phyloP scores from a whole-genome alignment of 2,888 invertebrate genomes.

The Hanleya hanleyi region DNA sequence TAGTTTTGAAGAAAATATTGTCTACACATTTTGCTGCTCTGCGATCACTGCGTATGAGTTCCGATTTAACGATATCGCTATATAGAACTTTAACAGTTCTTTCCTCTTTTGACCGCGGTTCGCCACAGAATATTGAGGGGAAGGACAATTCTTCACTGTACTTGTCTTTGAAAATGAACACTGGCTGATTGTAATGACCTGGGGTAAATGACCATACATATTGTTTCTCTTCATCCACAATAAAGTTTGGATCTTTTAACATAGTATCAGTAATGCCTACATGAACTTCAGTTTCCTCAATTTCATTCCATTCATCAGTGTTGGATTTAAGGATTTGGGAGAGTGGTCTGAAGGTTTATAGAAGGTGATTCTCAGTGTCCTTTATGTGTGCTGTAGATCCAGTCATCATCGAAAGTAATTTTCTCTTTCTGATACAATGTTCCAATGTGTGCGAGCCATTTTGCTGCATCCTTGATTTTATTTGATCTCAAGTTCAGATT shows the following conservation, averaged over 20 bases:
- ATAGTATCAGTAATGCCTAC: background rate
- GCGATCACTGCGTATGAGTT: background rate
- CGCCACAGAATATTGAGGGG: constrained; percentile 1
- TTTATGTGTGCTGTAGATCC: background rate
- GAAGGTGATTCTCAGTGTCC: background rate
- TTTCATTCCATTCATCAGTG: background rate
- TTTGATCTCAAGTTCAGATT: background rate
- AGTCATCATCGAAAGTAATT: background rate
- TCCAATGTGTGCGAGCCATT: background rate
- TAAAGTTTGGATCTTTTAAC: background rate
- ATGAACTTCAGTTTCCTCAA: background rate
- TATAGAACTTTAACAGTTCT: background rate
- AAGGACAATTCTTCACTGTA: background rate
- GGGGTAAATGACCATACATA: background rate
- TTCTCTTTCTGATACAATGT: background rate
- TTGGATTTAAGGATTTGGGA: background rate
- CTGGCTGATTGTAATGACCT: background rate
- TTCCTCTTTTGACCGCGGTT: background rate
- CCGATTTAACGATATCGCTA: constrained; percentile 1
- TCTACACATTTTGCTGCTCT: background rate
- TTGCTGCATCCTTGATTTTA: background rate
- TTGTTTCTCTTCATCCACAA: background rate
- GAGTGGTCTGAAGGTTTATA: background rate
- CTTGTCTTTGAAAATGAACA: background rate
- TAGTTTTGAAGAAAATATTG: constrained; percentile 9